Percentiles rank a stretch among this genome's conserved stretches.
Evolutionary conservation across 2,888 invertebrate genomes (phyloP).

Genomic region (Odontothrips loti): DNA sequence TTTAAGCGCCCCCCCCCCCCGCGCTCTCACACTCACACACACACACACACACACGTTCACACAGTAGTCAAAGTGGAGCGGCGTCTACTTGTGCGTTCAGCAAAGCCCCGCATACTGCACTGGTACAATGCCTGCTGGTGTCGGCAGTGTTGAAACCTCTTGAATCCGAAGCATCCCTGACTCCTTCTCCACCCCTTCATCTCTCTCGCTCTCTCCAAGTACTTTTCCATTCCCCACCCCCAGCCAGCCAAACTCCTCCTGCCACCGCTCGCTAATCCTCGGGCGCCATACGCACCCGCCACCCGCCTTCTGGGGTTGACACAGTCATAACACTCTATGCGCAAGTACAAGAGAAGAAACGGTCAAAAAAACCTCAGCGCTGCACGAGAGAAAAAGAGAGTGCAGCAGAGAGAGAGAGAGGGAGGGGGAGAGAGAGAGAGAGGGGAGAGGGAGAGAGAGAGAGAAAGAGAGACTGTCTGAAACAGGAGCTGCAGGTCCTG

Average conservation of each 20-base stretch:
- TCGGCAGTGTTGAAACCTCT: no score
- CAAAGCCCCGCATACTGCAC: no score
- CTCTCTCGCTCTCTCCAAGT: slow-evolving; percentile 17
- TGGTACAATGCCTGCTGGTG: no score
- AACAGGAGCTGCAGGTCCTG: not conserved
- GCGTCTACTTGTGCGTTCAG: no score
- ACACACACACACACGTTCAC: slow-evolving; percentile 31
- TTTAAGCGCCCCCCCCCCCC: slow-evolving; percentile 31
- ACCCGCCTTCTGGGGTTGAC: not conserved
- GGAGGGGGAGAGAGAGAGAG: not conserved
- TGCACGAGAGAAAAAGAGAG: slow-evolving; percentile 30
- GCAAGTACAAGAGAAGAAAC: no score
- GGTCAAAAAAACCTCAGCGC: no score
- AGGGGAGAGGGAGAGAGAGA: not conserved
- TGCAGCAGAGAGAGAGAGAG: slow-evolving; percentile 16
- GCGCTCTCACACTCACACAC: slow-evolving; percentile 34
- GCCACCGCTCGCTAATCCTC: slow-evolving; percentile 27
- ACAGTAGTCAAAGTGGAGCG: no score
- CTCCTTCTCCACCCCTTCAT: slow-evolving; percentile 38
- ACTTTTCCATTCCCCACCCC: slow-evolving; percentile 15
- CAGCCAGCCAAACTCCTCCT: slow-evolving; percentile 22
- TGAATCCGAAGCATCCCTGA: slow-evolving; percentile 30
- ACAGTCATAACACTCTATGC: slow-evolving; percentile 24
- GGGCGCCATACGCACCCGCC: slow-evolving; percentile 14
- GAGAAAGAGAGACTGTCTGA: not conserved